Conservation (phyloP, 2,888 invertebrate species). For the Rhamphomyia laevipes region DNA sequence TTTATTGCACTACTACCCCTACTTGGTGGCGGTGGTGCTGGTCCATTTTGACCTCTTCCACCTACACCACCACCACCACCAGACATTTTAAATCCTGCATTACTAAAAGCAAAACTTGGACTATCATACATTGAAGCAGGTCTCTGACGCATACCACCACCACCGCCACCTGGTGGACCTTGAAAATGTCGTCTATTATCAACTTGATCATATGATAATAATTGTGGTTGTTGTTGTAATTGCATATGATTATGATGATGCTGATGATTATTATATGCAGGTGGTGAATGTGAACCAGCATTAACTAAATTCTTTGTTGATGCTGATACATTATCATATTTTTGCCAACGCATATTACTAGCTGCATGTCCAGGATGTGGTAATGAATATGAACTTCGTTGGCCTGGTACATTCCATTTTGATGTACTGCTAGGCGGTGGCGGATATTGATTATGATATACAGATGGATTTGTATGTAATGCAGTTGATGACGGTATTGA, state of each 20-base stretch:
- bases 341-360: conserved; percentile 20
- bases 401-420: conserved; percentile 18
- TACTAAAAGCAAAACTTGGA: conserved; percentile 9
- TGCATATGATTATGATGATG: conserved; percentile 15
- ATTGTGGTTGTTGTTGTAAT: conserved; percentile 9
- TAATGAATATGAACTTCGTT: conserved; percentile 21
- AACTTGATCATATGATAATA: background rate
- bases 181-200: background rate
- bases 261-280: conserved; percentile 2
- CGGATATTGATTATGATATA: conserved; percentile 16
- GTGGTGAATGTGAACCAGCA: conserved; percentile 15
- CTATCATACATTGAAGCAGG: conserved; percentile 19
- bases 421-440: conserved; percentile 14
- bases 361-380: conserved; percentile 23
- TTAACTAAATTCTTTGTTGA: conserved; percentile 13
- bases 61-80: conserved; percentile 1
- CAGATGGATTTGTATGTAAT: conserved; percentile 9
- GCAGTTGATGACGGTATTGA: conserved; percentile 4
- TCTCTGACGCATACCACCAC: conserved; percentile 8
- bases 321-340: conserved; percentile 14
- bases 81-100: conserved; percentile 10
- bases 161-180: background rate
- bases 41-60: background rate
- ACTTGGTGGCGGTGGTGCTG: background rate
- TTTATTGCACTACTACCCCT: background rate